Percentiles rank a stretch among this genome's conserved stretches.
phyloP scores from a whole-genome alignment of 1,140 invertebrate species.

The Littorina saxatilis region DNA sequence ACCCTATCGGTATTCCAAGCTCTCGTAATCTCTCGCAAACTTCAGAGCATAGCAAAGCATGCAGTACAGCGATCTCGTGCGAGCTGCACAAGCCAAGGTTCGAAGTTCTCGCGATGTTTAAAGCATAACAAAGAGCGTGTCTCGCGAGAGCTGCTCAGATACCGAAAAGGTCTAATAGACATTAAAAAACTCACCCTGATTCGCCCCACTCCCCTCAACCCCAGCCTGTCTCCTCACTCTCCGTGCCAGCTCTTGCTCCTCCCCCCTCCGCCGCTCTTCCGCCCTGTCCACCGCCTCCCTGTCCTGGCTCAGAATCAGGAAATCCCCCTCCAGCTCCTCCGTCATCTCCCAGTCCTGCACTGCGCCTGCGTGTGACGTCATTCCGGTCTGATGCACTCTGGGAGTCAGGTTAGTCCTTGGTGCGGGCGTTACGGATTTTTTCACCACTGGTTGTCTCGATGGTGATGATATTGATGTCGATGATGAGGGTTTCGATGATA shows the following conservation, averaged over 20 bases:
- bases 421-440: neutral
- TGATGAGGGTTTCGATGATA: neutral
- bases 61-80: too few species aligned
- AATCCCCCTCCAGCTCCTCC: neutral
- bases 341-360: neutral
- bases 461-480: neutral
- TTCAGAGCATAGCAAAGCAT: too few species aligned
- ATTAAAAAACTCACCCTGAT: neutral
- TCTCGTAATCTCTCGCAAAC: too few species aligned
- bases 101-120: too few species aligned
- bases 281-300: neutral
- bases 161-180: too few species aligned
- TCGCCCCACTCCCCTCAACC: neutral
- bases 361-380: neutral
- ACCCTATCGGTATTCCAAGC: too few species aligned
- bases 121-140: too few species aligned
- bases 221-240: neutral
- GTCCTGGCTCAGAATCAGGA: slow-evolving; percentile 25
- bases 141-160: too few species aligned
- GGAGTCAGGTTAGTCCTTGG: neutral
- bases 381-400: neutral
- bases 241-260: neutral
- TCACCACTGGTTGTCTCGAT: neutral
- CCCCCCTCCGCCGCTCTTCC: slow-evolving; percentile 6
- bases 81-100: too few species aligned